Evolutionary conservation across 2,888 invertebrate species (phyloP), one percentile per base, ranked within the genome.

Genomic region (Polymixis flavicincta): DNA sequence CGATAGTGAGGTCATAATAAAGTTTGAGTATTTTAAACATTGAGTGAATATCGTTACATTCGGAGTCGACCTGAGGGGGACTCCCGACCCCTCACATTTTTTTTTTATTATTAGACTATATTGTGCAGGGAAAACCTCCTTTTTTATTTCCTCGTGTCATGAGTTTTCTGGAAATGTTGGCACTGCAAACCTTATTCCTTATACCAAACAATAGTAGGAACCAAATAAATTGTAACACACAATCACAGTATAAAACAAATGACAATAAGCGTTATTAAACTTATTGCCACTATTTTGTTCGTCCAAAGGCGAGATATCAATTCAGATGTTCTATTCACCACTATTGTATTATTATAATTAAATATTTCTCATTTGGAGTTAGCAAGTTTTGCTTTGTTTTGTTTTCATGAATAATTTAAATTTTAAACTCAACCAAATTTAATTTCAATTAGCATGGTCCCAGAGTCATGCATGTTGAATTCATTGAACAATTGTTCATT

Each of bases 401-500:
- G 37, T 48, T 55, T 63, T 2, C 37, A 63, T 37, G 45, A 76
- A 54, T 63, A 52, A 59, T 45, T 66, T 52, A 28, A 52, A 55
- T 19, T 45, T 59, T 52, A 28, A 60, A 55, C n/a, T 19, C 11
- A 7, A 60, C 28, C 11, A 65, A 57, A 59, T 59, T 25, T 0
- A 52, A 59, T 77, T 77, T 52, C 13, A 22, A 66, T 77, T 66
- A n/a, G 45, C 4, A 13, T 25, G 14, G 6, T 61, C 9, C 9
- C 45, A 48, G 6, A 42, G 11, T 75, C 48, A 22, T 55, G 17
- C 22, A 55, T 54, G 25, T 48, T 52, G 28, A 8, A 57, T 57
- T 28, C 42, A 19, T 48, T 74, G n/a, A 54, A 37, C 11, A 45
- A 45, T 45, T 74, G 25, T 50, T 64, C n/a, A 76, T 42, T 76